Conservation (phyloP, 2,888 invertebrate species). For the Metallyticus violacea region DNA sequence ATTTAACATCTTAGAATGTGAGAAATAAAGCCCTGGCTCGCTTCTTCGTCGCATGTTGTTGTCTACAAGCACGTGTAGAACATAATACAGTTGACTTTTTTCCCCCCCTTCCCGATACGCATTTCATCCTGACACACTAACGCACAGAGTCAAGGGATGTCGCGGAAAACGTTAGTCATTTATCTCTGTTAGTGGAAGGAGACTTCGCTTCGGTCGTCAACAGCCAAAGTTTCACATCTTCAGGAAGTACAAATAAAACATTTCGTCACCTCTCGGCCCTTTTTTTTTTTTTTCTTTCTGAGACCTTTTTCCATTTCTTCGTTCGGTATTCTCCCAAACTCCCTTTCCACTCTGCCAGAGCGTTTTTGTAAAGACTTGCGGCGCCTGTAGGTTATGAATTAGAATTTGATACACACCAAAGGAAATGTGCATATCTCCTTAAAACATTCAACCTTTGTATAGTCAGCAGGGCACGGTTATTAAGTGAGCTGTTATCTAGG, state of each 20-base stretch:
- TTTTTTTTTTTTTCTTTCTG: too few relatives aligned
- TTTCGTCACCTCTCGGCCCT: background rate
- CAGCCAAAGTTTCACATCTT: background rate
- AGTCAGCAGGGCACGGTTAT: too few relatives aligned
- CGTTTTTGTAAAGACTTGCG: background rate
- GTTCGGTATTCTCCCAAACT: background rate
- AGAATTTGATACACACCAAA: background rate
- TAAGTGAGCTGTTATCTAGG: too few relatives aligned
- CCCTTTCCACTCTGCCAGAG: background rate
- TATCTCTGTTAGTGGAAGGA: background rate
- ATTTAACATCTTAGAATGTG: too few relatives aligned
- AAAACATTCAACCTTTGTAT: too few relatives aligned
- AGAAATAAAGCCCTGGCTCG: too few relatives aligned
- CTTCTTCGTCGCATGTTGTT: accelerated
- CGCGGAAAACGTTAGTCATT: background rate
- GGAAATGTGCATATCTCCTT: too few relatives aligned
- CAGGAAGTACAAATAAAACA: background rate
- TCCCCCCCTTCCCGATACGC: background rate
- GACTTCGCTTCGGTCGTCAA: background rate
- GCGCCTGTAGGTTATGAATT: background rate
- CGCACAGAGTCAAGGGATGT: background rate
- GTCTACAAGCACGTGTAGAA: background rate
- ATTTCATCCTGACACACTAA: background rate
- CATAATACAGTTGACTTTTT: background rate
- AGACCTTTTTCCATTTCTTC: background rate